Evolutionary conservation across 2,888 invertebrate species (phyloP), one percentile per base, ranked within the genome.

Genomic region (Orthonevra nobilis): DNA sequence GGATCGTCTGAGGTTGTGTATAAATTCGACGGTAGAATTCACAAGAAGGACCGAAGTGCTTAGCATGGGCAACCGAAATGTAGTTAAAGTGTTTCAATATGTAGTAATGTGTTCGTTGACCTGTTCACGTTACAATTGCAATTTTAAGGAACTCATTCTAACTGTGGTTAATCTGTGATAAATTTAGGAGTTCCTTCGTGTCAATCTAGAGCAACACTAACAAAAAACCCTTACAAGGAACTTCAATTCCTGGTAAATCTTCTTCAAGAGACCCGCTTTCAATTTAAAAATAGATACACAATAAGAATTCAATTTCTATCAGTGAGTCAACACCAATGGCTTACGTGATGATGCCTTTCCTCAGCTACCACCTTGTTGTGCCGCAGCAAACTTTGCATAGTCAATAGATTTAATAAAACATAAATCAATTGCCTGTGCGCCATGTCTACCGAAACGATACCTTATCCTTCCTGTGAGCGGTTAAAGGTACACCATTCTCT

Each of bases 401-500:
- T 79, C 79, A 79, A 79, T 79, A 79, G 48, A 79, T 79, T 79
- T 79, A 79, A 73, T 79, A 79, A 73, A 61, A 73, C 73, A 79
- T 79, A 73, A 79, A 79, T 79, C 79, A 79, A 79, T 79, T 73
- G 79, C 73, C 56, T 56, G n/a, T n/a, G 46, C 30, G 46, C 42
- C 54, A 28, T 60, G 64, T 70, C 44, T 70, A 73, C 54, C 56
- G 66, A 79, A 73, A 56, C 56, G 66, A 79, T 66, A 56, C 79
- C 73, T 34, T 79, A 79, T 79, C 73, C 79, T 73, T 79, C 79
- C 79, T 68, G 61, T 32, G 73, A 54, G 61, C 68, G 73, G 79
- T 73, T 79, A 79, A 79, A 79, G 79, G 79, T 79, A 79, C 73
- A 73, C 73, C 73, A 68, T 79, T 73, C 73, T 54, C 66, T 73